Evolutionary conservation across 2,888 invertebrate species (phyloP).

Genomic region (Amiota mariae): DNA sequence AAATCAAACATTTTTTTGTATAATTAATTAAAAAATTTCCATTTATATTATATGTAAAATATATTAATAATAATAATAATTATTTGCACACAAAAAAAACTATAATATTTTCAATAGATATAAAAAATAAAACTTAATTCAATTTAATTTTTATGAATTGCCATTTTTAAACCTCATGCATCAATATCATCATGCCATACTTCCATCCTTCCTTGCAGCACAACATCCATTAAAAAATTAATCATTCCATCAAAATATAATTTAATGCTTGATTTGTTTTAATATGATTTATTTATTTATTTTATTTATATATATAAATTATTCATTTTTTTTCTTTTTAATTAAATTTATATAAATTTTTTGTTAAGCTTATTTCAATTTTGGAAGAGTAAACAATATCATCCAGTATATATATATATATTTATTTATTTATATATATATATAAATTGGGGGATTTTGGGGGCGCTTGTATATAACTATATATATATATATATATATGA

Average conservation of each 20-base stretch:
- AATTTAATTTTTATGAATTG: conserved; percentile 32
- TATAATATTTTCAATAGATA: conserved; percentile 69
- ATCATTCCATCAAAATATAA: conserved; percentile 31
- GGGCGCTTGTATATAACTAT: conserved; percentile 52
- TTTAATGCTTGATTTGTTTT: not conserved
- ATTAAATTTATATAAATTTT: conserved; percentile 30
- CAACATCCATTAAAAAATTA: conserved; percentile 34
- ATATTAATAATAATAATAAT: conserved; percentile 50
- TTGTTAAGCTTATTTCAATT: conserved; percentile 27
- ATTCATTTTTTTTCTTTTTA: conserved; percentile 25
- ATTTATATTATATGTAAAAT: conserved; percentile 51
- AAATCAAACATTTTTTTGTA: conserved; percentile 39
- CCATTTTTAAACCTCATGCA: conserved; percentile 18
- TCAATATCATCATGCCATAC: conserved; percentile 16
- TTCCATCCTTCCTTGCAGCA: conserved; percentile 43
- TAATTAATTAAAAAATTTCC: conserved; percentile 62
- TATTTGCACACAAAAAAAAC: conserved; percentile 67
- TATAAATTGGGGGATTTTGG: conserved; percentile 12
- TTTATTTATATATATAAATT: conserved; percentile 41
- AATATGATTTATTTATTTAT: conserved; percentile 34
- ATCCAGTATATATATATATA: conserved; percentile 61
- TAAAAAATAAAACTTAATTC: conserved; percentile 67
- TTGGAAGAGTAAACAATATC: conserved; percentile 60
- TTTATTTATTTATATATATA: conserved; percentile 5
- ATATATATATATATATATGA: conserved; percentile 33